Evolutionary conservation across 2,113 vertebrate genomes (phyloP).

Genomic region (Antechinus flavipes): DNA sequence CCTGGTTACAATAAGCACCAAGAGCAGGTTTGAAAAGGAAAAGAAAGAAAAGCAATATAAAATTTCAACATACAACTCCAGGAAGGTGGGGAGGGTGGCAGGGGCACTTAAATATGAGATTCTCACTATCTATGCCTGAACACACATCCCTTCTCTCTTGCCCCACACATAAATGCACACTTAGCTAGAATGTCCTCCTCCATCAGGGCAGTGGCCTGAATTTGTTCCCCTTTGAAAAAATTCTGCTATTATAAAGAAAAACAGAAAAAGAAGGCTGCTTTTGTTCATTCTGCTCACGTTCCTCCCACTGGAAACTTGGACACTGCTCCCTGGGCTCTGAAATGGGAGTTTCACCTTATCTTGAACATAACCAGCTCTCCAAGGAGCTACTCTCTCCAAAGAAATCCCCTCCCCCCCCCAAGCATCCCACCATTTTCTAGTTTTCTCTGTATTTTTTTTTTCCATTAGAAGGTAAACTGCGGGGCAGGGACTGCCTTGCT

Average conservation of each 20-base stretch:
- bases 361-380: not conserved
- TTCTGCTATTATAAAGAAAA: slow-evolving; percentile 25
- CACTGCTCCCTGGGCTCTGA: not conserved
- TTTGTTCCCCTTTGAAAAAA: not conserved
- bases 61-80: slow-evolving; percentile 73
- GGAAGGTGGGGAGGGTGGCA: slow-evolving; percentile 71
- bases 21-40: not conserved
- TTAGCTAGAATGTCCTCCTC: not conserved
- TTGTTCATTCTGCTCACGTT: not conserved
- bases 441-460: not conserved
- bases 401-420: not conserved
- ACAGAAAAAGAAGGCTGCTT: not conserved
- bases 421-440: not conserved
- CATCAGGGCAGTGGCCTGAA: not conserved
- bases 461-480: not conserved
- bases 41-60: slow-evolving; percentile 77
- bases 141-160: slow-evolving; percentile 72
- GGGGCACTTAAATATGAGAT: slow-evolving; percentile 33
- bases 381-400: not conserved
- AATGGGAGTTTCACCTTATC: not conserved
- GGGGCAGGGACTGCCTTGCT: not conserved
- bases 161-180: slow-evolving; percentile 70
- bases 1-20: not conserved
- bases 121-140: not conserved
- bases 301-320: not conserved